phyloP scores from a whole-genome alignment of 2,113 vertebrate genomes.

The Hippocampus guttulatus region DNA sequence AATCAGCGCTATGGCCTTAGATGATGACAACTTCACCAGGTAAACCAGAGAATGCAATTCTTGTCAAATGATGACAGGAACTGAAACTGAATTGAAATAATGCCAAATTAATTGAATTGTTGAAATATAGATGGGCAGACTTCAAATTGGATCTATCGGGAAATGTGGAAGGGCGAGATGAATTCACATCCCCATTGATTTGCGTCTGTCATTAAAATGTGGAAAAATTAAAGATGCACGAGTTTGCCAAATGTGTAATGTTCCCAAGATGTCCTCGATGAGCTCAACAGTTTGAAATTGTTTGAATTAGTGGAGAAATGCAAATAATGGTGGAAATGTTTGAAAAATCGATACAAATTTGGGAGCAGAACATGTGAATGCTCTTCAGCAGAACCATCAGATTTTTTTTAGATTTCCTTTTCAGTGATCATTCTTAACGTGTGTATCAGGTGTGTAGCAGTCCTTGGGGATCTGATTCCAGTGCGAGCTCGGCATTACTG shows the following conservation, averaged over 20 bases:
- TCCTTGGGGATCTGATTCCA: conserved; percentile 84
- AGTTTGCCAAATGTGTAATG: background rate
- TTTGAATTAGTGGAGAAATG: background rate
- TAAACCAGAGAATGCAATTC: conserved; percentile 32
- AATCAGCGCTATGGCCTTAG: conserved; percentile 71
- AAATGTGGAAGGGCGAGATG: background rate
- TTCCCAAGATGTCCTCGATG: no score
- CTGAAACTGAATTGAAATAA: background rate
- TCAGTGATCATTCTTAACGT: background rate
- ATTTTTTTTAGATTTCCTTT: background rate
- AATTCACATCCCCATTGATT: no score
- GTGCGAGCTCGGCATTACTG: conserved; percentile 86
- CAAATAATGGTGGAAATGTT: no score
- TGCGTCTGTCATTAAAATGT: no score
- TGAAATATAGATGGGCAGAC: background rate
- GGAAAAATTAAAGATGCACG: no score
- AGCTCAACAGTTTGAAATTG: background rate
- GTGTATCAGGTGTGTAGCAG: conserved; percentile 79
- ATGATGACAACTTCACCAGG: conserved; percentile 81
- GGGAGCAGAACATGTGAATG: background rate
- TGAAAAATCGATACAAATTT: background rate
- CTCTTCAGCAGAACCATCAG: no score
- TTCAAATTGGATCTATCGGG: background rate
- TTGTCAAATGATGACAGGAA: background rate
- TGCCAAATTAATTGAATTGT: background rate